Base-by-base conservation (phyloP, 2,113 vertebrate species). In the Gadus macrocephalus region DNA sequence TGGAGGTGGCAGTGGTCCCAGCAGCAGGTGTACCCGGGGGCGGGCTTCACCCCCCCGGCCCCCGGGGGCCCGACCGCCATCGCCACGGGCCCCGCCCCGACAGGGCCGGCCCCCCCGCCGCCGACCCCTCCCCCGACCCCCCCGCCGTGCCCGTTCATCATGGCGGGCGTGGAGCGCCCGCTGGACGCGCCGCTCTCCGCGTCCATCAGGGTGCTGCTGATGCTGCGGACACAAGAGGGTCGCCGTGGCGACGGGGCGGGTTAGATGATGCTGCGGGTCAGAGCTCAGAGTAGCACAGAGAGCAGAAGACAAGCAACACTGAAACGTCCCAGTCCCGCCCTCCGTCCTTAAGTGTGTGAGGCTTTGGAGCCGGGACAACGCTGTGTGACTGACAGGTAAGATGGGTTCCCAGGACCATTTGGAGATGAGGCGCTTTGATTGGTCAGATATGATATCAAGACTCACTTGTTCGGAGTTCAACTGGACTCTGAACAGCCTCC, bases 141-240 rank as follows among this genome's bases (percentile, higher is more conserved):
- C 3, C 56, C 76, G 0, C 15, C 90, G 70, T 95, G 94, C 2
- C 95, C 93, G 0, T 94, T 96, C 89, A 98, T 95, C 94, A 96
- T 94, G n/a, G 96, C 94, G 0, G 97, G 96, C 4, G 97, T 98
- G 74, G 97, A 99, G 70, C 97, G 97, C 0, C 97, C 97, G 20
- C 96, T 98, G 87, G 97, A 99, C 17, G 95, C 94, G 22, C 93
- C 95, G 92, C 97, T 99, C 91, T 99, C 96, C 87, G 95, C 89
- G 27, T 98, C 97, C 95, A 98, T 95, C 81, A 98, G 91, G 73
- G 95, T 97, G 90, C 96, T 98, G 93, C 95, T 93, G 75, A 97
- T 96, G 79, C 95, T 97, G 84, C n/a, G 55, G 55, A 58, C 42
- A 49, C 9, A n/a, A 58, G 55, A 58, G 14, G 55, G 55, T 17